These are phyloP conservation scores for Channa argus DNA, from an alignment of 2,113 vertebrate species.

Conservation along the genomic window DNA sequence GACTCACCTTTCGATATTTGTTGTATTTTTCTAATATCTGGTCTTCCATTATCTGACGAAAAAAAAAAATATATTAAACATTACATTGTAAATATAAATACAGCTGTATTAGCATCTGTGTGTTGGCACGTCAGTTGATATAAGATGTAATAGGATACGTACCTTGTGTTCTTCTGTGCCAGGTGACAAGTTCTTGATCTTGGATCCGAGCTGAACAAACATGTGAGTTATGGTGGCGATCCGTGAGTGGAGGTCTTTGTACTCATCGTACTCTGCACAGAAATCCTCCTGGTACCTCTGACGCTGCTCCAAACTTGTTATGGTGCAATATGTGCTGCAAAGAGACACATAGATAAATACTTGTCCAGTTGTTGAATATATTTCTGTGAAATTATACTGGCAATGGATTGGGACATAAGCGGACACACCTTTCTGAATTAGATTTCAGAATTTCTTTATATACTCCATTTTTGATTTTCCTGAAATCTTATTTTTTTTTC, in stretches of 20 bases:
- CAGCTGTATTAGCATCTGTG: not conserved
- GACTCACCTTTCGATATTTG: slow-evolving; percentile 87
- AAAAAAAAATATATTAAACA: slow-evolving; percentile 18
- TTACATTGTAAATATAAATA: slow-evolving; percentile 3
- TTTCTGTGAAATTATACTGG: not conserved
- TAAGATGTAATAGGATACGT: not conserved
- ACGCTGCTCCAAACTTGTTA: slow-evolving; percentile 80
- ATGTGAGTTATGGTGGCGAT: slow-evolving; percentile 83
- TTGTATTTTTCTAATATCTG: slow-evolving; percentile 88
- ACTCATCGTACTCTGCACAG: slow-evolving; percentile 84
- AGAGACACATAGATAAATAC: slow-evolving; percentile 10
- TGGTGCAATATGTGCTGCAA: slow-evolving; percentile 77
- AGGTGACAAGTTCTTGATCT: slow-evolving; percentile 83
- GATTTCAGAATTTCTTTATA: not conserved
- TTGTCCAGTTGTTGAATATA: not conserved
- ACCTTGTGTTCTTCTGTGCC: slow-evolving; percentile 87
- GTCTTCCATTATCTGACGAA: slow-evolving; percentile 84
- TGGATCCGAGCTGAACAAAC: slow-evolving; percentile 87
- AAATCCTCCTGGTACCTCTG: slow-evolving; percentile 86
- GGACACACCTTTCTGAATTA: not conserved
- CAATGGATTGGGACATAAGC: too few species aligned
- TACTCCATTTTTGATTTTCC: too few species aligned
- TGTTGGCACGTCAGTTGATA: not conserved
- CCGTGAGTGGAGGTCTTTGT: slow-evolving; percentile 82
- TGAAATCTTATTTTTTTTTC: rapidly evolving